Evolutionary conservation across 2,113 vertebrate species (phyloP).

Genomic region (Zonotrichia leucophrys): DNA sequence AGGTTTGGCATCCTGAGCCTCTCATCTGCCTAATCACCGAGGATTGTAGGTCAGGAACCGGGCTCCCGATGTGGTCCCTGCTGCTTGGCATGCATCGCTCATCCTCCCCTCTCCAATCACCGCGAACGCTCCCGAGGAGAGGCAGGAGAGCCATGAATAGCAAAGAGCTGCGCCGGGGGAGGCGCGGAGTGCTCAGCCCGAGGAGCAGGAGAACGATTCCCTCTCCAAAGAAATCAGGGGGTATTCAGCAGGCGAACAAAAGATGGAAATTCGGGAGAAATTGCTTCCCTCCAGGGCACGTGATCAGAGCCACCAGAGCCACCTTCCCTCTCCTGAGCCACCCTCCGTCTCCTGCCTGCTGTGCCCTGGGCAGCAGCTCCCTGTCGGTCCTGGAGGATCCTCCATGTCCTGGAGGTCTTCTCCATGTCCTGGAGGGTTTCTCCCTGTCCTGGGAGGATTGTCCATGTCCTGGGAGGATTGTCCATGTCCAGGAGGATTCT

Average conservation of each 20-base stretch:
- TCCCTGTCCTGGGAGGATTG: too few species aligned
- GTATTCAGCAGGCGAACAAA: slow-evolving; percentile 44
- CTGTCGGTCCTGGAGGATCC: neutral
- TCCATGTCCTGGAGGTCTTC: too few species aligned
- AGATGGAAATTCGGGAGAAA: slow-evolving; percentile 28
- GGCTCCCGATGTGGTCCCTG: neutral
- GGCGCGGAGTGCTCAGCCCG: neutral
- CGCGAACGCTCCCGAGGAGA: neutral
- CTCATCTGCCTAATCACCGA: neutral
- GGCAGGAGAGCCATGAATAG: slow-evolving; percentile 43
- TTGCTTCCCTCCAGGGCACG: neutral
- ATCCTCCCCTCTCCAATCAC: slow-evolving; percentile 16
- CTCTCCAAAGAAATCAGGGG: slow-evolving; percentile 25
- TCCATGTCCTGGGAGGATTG: too few species aligned
- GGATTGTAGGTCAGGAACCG: neutral
- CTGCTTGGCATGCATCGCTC: slow-evolving; percentile 37
- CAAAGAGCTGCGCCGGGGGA: neutral
- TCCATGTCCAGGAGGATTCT: neutral
- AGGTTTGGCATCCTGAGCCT: neutral
- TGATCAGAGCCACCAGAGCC: neutral
- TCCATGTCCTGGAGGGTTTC: too few species aligned
- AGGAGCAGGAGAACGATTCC: neutral
- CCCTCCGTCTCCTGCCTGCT: neutral
- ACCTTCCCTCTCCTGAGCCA: too few species aligned
- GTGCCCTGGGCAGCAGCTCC: neutral